Conservation (phyloP, 1,140 invertebrate genomes). For the Periplaneta americana region DNA sequence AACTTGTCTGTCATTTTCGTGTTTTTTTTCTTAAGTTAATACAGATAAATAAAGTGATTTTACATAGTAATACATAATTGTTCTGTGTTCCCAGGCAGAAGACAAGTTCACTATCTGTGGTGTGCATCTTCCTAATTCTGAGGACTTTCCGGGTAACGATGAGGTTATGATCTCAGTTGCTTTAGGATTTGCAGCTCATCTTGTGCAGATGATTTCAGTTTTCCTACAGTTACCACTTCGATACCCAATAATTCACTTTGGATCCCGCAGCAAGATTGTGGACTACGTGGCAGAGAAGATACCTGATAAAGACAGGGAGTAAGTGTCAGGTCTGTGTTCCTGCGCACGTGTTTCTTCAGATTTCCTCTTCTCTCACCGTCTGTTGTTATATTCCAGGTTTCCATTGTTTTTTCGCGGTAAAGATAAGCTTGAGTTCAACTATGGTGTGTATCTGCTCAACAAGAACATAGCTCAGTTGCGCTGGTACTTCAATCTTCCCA, state of each 20-base stretch:
- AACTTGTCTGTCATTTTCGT: background rate
- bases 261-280: slow-evolving; percentile 68
- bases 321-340: slow-evolving; percentile 28
- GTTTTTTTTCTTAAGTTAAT: background rate
- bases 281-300: slow-evolving; percentile 69
- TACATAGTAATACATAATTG: slow-evolving; percentile 14
- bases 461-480: slow-evolving; percentile 82
- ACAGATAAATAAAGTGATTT: background rate
- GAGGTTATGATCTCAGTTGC: slow-evolving; percentile 66
- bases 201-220: slow-evolving; percentile 70
- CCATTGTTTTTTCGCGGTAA: slow-evolving; percentile 71
- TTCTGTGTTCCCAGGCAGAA: slow-evolving; percentile 38
- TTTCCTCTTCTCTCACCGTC: background rate
- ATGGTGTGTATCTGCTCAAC: slow-evolving; percentile 81
- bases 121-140: slow-evolving; percentile 69
- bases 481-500: slow-evolving; percentile 63
- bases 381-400: slow-evolving; percentile 51
- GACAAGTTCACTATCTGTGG: slow-evolving; percentile 60
- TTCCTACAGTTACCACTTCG: slow-evolving; percentile 76
- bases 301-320: slow-evolving; percentile 71
- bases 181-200: slow-evolving; percentile 74
- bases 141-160: slow-evolving; percentile 53
- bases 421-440: slow-evolving; percentile 67
- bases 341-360: background rate
- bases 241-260: slow-evolving; percentile 69